Conservation (phyloP, 1,140 invertebrate genomes). For the Leptinotarsa undecemlineata region DNA sequence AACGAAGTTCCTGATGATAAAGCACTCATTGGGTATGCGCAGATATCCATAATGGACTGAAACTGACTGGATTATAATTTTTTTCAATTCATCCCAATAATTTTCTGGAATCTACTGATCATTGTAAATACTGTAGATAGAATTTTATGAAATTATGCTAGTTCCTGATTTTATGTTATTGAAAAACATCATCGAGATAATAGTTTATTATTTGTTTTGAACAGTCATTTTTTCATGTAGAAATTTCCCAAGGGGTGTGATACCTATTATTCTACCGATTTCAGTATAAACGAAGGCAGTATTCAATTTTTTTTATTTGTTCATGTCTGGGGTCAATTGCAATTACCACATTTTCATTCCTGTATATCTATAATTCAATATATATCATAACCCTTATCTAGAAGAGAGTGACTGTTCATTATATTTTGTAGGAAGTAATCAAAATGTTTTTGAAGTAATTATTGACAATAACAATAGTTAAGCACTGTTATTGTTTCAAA, state of each 20-base stretch:
- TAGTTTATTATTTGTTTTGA: neutral
- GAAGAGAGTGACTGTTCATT: neutral
- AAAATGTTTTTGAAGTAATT: neutral
- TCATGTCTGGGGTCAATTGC: neutral
- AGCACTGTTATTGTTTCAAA: neutral
- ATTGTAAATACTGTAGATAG: constrained; percentile 36
- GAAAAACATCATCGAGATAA: neutral
- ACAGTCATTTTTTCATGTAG: too few relatives aligned
- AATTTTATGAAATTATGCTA: constrained; percentile 26
- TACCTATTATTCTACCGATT: too few relatives aligned
- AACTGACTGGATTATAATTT: constrained; percentile 40
- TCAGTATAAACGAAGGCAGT: too few relatives aligned
- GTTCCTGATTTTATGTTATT: constrained; percentile 15
- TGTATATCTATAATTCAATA: too few relatives aligned
- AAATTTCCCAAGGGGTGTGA: too few relatives aligned
- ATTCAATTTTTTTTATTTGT: neutral
- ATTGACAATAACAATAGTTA: constrained; percentile 13
- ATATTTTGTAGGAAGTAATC: neutral
- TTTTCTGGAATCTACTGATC: constrained; percentile 43
- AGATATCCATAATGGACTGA: constrained; percentile 89
- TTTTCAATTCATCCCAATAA: constrained; percentile 35
- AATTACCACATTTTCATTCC: too few relatives aligned
- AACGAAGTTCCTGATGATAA: constrained; percentile 92
- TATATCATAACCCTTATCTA: neutral
- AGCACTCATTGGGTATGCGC: constrained; percentile 92